Conservation (phyloP, 2,797 vertebrate species). For the Sebastes baramenuke region DNA sequence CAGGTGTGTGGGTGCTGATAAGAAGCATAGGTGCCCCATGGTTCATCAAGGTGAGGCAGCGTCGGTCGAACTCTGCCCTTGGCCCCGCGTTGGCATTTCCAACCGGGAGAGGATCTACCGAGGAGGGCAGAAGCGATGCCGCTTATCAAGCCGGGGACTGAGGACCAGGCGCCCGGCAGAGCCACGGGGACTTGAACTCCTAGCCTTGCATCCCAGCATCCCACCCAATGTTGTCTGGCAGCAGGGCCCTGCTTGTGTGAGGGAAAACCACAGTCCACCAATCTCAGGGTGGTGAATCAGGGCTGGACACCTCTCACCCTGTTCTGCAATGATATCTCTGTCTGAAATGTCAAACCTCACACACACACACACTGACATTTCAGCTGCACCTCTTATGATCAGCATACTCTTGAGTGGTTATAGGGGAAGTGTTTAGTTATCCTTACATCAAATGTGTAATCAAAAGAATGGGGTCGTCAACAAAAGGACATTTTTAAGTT, state of each 20-base stretch:
- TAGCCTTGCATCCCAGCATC: conserved; percentile 14
- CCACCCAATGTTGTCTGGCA: conserved; percentile 36
- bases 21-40: conserved; percentile 62
- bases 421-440: conserved; percentile 10
- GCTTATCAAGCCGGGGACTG: conserved; percentile 71
- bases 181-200: conserved; percentile 61
- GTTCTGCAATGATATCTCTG: conserved; percentile 73
- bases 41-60: conserved; percentile 69
- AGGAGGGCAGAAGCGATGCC: conserved; percentile 37
- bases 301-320: conserved; percentile 56
- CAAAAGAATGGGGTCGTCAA: not conserved
- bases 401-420: conserved; percentile 19
- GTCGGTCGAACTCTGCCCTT: conserved; percentile 61
- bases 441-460: conserved; percentile 11
- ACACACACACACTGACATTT: conserved; percentile 76
- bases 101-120: conserved; percentile 18
- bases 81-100: conserved; percentile 77
- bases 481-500: conserved; percentile 8
- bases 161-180: conserved; percentile 53
- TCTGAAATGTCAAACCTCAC: conserved; percentile 79
- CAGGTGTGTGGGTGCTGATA: conserved; percentile 83
- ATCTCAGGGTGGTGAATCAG: conserved; percentile 36
- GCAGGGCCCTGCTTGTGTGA: conserved; percentile 17
- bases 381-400: conserved; percentile 49
- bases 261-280: conserved; percentile 47